Conservation (phyloP, 30 jellyfish, hydroid and myxozoan species). For the Catostylus mosaicus region DNA sequence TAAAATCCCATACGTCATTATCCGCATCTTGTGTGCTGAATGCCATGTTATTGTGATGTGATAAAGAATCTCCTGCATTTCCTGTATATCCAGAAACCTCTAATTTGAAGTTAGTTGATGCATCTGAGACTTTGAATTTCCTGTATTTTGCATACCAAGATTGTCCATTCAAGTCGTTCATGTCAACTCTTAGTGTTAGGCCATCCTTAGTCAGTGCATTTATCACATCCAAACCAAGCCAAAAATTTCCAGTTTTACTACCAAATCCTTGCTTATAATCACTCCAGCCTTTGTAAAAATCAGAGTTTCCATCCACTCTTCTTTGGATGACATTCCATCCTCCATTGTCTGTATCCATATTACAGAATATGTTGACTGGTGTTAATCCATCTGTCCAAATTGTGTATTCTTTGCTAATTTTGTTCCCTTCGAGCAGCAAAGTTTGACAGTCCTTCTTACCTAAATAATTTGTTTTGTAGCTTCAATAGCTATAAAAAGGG, state of each 20-base stretch:
- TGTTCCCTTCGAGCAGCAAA: slow-evolving; percentile 2
- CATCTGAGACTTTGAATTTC: neutral
- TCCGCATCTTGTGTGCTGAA: slow-evolving; percentile 30
- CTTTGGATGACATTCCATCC: slow-evolving; percentile 19
- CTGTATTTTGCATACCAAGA: neutral
- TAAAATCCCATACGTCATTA: neutral
- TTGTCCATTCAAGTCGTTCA: slow-evolving; percentile 3
- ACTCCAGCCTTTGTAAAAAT: neutral
- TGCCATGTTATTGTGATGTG: slow-evolving; percentile 1
- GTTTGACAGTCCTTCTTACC: slow-evolving; percentile 6
- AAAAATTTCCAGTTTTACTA: neutral
- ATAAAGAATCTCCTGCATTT: slow-evolving; percentile 17
- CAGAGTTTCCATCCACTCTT: neutral
- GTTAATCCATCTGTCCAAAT: neutral
- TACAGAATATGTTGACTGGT: neutral
- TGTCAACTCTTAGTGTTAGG: neutral
- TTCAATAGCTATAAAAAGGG: too few relatives aligned
- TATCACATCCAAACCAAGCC: slow-evolving; percentile 3
- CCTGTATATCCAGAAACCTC: slow-evolving; percentile 13
- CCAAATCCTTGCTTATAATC: slow-evolving; percentile 26
- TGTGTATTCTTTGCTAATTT: slow-evolving; percentile 3
- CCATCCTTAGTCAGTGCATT: neutral
- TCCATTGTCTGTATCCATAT: slow-evolving; percentile 12
- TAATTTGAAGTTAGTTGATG: neutral
- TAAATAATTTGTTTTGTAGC: too few relatives aligned